Percentiles rank a stretch among this genome's conserved stretches.
These are phyloP conservation scores for Lophura swinhoii DNA, from an alignment of 2,797 vertebrate species.

Conservation along the genomic window DNA sequence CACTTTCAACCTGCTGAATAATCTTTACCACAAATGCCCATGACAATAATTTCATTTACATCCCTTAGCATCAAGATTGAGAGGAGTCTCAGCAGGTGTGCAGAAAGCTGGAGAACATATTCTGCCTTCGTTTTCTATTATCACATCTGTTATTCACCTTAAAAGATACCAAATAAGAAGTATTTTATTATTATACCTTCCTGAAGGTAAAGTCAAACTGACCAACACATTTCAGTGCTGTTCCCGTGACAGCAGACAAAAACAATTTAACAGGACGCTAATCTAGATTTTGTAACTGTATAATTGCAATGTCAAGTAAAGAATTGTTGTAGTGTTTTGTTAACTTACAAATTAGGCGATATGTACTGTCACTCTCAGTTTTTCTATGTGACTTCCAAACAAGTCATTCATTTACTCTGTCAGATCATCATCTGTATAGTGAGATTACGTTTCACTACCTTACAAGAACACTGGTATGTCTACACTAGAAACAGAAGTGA, in stretches of 20 bases:
- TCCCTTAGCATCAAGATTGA: neutral
- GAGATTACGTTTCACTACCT: neutral
- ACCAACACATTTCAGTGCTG: neutral
- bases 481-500: neutral
- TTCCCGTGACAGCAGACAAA: neutral
- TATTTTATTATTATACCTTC: neutral
- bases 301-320: neutral
- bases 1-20: neutral
- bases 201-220: neutral
- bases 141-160: neutral
- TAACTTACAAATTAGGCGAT: neutral
- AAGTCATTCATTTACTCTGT: neutral
- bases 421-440: neutral
- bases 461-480: neutral
- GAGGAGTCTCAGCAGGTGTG: neutral
- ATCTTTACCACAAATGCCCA: neutral
- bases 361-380: neutral
- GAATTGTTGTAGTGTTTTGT: neutral
- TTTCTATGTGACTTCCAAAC: neutral
- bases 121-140: neutral
- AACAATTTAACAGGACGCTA: neutral
- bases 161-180: neutral
- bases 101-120: neutral
- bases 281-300: neutral
- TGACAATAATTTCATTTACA: neutral